A percentile compares a stretch with the other conserved stretches of the same genome.
These are phyloP conservation scores for Aythya baeri DNA, from an alignment of 2,113 vertebrate species.

Conservation along the genomic window DNA sequence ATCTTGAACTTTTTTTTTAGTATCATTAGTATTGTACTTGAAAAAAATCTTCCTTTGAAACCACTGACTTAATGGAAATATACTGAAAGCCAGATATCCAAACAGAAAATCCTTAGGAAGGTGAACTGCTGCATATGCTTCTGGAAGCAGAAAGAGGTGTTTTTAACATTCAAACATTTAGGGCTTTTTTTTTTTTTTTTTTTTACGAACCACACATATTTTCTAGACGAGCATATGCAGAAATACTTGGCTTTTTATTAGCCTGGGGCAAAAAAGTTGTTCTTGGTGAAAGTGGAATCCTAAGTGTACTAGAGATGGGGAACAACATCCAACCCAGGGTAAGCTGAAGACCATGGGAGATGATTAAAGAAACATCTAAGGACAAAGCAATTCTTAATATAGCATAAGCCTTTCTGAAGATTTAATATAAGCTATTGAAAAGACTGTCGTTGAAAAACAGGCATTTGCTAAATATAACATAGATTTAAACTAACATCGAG, in stretches of 20 bases:
- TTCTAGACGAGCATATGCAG: conserved; percentile 27
- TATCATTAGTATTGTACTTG: not conserved
- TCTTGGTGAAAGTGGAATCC: conserved; percentile 39
- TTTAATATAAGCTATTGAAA: conserved; percentile 54
- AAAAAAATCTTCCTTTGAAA: conserved; percentile 53
- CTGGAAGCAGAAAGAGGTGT: conserved; percentile 45
- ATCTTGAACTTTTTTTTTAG: conserved; percentile 18
- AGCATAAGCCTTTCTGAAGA: conserved; percentile 55
- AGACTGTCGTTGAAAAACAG: conserved; percentile 35
- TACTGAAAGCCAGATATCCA: conserved; percentile 62
- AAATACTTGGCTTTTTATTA: conserved; percentile 49
- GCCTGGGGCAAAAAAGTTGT: conserved; percentile 26
- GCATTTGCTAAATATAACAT: conserved; percentile 64
- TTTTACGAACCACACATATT: conserved; percentile 3
- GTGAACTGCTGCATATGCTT: conserved; percentile 49
- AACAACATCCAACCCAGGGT: not conserved
- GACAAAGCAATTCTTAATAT: conserved; percentile 61
- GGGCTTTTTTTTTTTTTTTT: not conserved
- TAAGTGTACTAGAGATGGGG: conserved; percentile 39
- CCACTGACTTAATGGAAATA: conserved; percentile 14
- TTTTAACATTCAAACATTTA: conserved; percentile 28
- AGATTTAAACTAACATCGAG: conserved; percentile 61
- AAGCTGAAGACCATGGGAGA: conserved; percentile 48
- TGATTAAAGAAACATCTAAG: conserved; percentile 55
- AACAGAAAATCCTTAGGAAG: conserved; percentile 56